These are phyloP conservation scores for Ditula angustiorana DNA, from an alignment of 2,888 invertebrate species.

Conservation along the genomic window DNA sequence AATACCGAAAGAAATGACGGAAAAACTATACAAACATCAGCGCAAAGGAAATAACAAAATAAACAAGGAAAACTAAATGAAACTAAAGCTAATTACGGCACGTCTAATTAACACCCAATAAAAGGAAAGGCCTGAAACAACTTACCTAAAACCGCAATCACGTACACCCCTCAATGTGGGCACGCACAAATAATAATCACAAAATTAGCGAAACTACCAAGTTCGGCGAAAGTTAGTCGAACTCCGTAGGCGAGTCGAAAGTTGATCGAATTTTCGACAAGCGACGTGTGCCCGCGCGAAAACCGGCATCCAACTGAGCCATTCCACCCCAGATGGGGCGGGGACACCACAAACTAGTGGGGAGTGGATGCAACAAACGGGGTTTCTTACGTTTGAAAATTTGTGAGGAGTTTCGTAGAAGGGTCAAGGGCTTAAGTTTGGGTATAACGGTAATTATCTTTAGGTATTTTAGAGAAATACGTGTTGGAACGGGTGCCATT, in stretches of 20 bases:
- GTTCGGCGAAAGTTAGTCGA: constrained; percentile 32
- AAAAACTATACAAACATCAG: neutral
- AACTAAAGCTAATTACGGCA: constrained; percentile 28
- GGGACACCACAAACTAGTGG: constrained; percentile 52
- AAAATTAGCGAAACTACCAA: constrained; percentile 37
- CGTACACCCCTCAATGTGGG: constrained; percentile 32
- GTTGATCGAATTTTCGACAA: constrained; percentile 39
- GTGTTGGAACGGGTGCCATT: neutral
- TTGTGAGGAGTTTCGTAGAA: constrained; percentile 21
- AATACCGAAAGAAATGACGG: neutral
- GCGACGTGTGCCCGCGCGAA: constrained; percentile 47
- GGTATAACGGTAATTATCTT: constrained; percentile 12
- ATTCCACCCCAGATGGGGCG: constrained; percentile 52
- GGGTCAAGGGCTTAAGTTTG: constrained; percentile 25
- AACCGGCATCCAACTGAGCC: constrained; percentile 50
- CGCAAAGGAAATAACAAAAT: constrained; percentile 15
- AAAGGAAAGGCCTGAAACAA: constrained; percentile 25
- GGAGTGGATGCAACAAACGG: constrained; percentile 51
- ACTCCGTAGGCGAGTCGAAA: constrained; percentile 42
- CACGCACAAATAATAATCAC: constrained; percentile 46
- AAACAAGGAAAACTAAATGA: constrained; percentile 27
- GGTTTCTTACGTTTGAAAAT: constrained; percentile 27
- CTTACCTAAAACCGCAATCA: constrained; percentile 31
- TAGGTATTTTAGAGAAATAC: constrained; percentile 1
- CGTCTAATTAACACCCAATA: constrained; percentile 35